A percentile compares a stretch with the other conserved stretches of the same genome.
Evolutionary conservation across 2,113 vertebrate species (phyloP).

Genomic region (Solenodon paradoxus): DNA sequence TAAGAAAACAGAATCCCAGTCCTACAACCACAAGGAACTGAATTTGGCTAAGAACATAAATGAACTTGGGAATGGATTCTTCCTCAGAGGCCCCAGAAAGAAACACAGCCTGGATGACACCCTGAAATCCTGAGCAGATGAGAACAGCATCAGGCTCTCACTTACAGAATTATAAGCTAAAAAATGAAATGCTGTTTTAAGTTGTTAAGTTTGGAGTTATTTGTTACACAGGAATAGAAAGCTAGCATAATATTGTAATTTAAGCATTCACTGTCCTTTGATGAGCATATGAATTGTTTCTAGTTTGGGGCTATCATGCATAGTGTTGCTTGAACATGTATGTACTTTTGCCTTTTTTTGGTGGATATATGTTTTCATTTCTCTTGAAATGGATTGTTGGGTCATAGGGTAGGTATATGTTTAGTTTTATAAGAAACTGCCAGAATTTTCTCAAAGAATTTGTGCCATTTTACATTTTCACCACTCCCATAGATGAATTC

Average conservation of each 20-base stretch:
- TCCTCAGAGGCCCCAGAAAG: background rate
- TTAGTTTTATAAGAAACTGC: background rate
- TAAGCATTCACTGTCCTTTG: background rate
- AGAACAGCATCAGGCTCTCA: background rate
- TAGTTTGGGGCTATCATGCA: background rate
- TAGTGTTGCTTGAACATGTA: background rate
- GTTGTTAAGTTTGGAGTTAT: background rate
- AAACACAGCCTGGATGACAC: background rate
- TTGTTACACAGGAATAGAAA: background rate
- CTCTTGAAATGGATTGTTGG: background rate
- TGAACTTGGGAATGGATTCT: background rate
- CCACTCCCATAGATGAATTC: background rate
- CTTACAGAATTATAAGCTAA: background rate
- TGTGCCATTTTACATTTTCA: background rate
- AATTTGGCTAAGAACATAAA: background rate
- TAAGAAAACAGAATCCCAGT: background rate
- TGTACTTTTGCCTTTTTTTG: background rate
- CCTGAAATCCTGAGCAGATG: background rate
- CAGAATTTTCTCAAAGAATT: background rate
- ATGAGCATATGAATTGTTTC: background rate
- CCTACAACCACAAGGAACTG: background rate
- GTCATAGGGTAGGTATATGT: too few relatives aligned
- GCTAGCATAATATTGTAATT: background rate
- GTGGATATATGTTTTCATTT: background rate
- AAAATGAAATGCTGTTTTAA: background rate